A percentile compares a stretch with the other conserved stretches of the same genome.
These are phyloP conservation scores for Speoplatyrhinus poulsoni DNA, from an alignment of 2,113 vertebrate genomes.

Conservation along the genomic window DNA sequence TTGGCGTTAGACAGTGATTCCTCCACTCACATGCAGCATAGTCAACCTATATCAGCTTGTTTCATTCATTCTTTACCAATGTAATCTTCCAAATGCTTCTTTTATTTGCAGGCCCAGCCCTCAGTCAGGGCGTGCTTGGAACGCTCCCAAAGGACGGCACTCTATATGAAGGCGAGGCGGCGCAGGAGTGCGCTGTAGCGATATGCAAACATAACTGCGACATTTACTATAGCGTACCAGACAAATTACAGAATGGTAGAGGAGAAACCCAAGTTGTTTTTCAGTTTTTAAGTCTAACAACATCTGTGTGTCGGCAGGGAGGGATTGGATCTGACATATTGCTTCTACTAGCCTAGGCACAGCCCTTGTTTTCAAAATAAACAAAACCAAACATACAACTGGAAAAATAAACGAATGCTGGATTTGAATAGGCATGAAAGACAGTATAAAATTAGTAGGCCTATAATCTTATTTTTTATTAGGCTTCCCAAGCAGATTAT, in stretches of 20 bases:
- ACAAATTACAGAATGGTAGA: slow-evolving; percentile 17
- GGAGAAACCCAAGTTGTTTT: background rate
- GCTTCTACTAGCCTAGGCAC: too few species aligned
- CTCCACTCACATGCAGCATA: background rate
- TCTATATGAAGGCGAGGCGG: slow-evolving; percentile 11
- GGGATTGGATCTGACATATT: too few species aligned
- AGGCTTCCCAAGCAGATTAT: too few species aligned
- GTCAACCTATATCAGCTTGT: slow-evolving; percentile 30
- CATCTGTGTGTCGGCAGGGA: too few species aligned
- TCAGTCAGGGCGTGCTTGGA: background rate
- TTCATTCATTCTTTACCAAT: background rate
- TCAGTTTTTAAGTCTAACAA: too few species aligned
- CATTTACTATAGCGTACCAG: slow-evolving; percentile 20
- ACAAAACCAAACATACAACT: too few species aligned
- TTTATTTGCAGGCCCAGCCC: background rate
- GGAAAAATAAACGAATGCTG: too few species aligned
- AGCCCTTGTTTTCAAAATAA: too few species aligned
- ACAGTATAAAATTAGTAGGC: too few species aligned
- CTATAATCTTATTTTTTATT: too few species aligned
- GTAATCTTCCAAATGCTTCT: background rate
- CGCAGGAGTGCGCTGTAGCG: slow-evolving; percentile 26
- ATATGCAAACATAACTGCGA: slow-evolving; percentile 22
- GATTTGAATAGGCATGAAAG: too few species aligned
- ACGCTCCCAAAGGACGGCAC: slow-evolving; percentile 9
- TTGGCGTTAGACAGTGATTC: background rate